Evolutionary conservation across 2,797 vertebrate genomes (phyloP).

Genomic region (Trematomus bernacchii): DNA sequence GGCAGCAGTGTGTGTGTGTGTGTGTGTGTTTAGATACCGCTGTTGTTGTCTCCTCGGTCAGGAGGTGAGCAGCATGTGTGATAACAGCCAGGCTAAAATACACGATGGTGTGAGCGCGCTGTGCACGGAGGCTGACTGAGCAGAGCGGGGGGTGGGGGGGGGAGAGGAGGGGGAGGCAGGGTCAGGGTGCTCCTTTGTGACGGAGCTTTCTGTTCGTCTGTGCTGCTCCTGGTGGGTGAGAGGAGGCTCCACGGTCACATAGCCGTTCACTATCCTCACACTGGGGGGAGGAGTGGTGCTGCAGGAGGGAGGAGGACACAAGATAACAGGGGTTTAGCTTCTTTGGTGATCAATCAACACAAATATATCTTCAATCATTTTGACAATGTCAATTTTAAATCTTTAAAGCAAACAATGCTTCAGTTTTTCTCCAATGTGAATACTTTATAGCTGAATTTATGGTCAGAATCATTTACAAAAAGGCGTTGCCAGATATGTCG

Average conservation of each 20-base stretch:
- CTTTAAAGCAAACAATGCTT: background rate
- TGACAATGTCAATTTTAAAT: background rate
- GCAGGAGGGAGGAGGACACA: background rate
- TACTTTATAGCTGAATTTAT: background rate
- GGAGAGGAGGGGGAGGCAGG: conserved; percentile 53
- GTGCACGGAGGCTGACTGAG: conserved; percentile 57
- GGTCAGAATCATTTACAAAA: background rate
- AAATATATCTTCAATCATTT: background rate
- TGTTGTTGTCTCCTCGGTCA: conserved; percentile 71
- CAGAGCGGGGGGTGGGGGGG: conserved; percentile 58
- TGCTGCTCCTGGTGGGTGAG: conserved; percentile 87
- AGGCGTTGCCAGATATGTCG: background rate
- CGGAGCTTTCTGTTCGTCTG: conserved; percentile 50
- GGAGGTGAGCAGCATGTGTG: conserved; percentile 79
- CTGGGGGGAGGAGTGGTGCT: conserved; percentile 90
- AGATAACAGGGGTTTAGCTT: background rate
- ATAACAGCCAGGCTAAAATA: conserved; percentile 74
- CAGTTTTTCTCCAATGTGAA: no score
- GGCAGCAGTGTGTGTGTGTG: conserved; percentile 35
- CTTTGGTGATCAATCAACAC: background rate
- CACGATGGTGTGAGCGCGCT: conserved; percentile 66
- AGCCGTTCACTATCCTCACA: conserved; percentile 89
- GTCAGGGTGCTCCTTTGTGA: conserved; percentile 23
- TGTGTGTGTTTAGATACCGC: conserved; percentile 51
- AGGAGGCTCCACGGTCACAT: conserved; percentile 89